Evolutionary conservation across 1,140 invertebrate species (phyloP), one percentile per base, ranked within the genome.

Genomic region (Tetramorium alpestre): DNA sequence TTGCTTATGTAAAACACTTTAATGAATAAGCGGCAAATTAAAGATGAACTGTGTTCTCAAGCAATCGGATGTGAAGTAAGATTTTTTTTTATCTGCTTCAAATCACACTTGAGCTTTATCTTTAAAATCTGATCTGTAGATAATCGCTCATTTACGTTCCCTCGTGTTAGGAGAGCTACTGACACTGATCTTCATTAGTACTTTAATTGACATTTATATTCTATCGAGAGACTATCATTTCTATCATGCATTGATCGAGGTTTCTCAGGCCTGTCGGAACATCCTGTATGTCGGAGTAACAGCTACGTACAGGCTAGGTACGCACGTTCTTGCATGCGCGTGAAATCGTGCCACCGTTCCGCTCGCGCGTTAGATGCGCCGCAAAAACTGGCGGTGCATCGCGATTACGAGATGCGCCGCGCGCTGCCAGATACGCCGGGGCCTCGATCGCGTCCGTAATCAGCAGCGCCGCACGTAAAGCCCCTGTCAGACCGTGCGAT

Each of bases 381-480:
- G 72, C 80, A 89, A 89, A 88, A 89, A 89, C 87, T 89, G 87
- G 88, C 70, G 75, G 82, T 44, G 56, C 85, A 85, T 75, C 60
- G 73, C 82, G 72, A 85, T 85, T 85, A 85, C 82, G 82, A 77
- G 82, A 85, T 85, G 72, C 73, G 49, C 58, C n/a, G 82, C 60
- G 73, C 28, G 44, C n/a, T 67, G 82, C 58, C 70, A 78, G 62
- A 64, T 85, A 89, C 41, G 88, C 78, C 80, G 81, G 47, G 75
- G 75, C 80, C 85, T 58, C 87, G 88, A 89, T 82, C 87, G 82
- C 81, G 87, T 76, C 58, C 82, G 84, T 84, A 84, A 84, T 84
- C 80, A 84, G 54, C 80, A 56, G 56, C 69, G 56, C 25, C 80
- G 69, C 80, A 73, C 51, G 69, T 75, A 84, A 84, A 73, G 69